These are phyloP conservation scores for Gymnoscopelus microlampas DNA, from an alignment of 2,797 vertebrate genomes.

Conservation along the genomic window DNA sequence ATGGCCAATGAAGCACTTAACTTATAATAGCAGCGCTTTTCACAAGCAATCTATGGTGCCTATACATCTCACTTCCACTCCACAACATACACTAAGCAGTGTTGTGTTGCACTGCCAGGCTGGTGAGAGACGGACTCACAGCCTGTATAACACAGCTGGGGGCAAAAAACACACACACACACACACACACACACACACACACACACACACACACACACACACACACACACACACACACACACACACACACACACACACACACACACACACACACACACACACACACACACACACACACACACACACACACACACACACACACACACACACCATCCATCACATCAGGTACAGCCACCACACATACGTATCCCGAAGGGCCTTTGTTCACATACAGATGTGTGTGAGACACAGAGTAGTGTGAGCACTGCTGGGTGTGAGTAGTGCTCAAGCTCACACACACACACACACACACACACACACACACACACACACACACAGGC, in stretches of 20 bases:
- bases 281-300: neutral
- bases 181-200: no score
- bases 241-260: neutral
- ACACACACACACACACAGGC: no score
- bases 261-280: neutral
- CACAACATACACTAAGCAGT: no score
- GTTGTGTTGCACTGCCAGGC: slow-evolving; percentile 53
- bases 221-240: no score
- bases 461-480: slow-evolving; percentile 4
- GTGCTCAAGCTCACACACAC: no score
- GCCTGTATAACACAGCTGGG: slow-evolving; percentile 70
- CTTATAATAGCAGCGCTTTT: no score
- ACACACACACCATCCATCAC: slow-evolving; percentile 71
- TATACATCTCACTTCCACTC: no score
- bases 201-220: no score
- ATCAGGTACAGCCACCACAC: slow-evolving; percentile 59
- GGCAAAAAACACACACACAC: slow-evolving; percentile 62
- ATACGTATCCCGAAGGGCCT: slow-evolving; percentile 45
- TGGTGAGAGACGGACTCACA: slow-evolving; percentile 57
- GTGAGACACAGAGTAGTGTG: no score
- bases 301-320: slow-evolving; percentile 31
- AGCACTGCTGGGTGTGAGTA: no score
- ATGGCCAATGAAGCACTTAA: no score
- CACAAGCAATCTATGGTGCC: no score
- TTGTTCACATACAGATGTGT: neutral